phyloP scores from a whole-genome alignment of 2,113 vertebrate genomes.

The Acrocephalus kingi region DNA sequence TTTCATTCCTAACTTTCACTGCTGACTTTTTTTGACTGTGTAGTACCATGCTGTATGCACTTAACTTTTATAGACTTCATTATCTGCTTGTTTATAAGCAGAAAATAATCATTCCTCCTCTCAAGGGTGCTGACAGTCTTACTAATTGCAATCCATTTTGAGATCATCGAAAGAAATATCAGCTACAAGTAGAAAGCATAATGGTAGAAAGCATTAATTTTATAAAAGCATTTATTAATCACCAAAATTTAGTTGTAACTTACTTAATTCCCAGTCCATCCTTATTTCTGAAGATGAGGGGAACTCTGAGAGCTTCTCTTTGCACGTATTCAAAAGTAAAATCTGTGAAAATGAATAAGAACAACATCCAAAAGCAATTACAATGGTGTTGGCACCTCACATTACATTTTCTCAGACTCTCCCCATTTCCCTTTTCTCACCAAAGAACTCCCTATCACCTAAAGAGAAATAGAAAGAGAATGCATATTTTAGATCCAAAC shows the following conservation, averaged over 20 bases:
- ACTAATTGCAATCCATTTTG: neutral
- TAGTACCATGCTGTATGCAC: neutral
- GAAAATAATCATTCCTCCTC: constrained; percentile 22
- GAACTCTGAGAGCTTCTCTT: constrained; percentile 89
- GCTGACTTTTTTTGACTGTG: neutral
- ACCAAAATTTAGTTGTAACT: constrained; percentile 61
- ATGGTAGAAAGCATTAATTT: constrained; percentile 3
- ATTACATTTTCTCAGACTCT: neutral
- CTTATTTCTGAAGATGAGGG: constrained; percentile 92
- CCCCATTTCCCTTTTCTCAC: neutral
- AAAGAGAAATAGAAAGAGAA: constrained; percentile 30
- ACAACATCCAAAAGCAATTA: constrained; percentile 1
- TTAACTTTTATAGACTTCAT: constrained; percentile 21
- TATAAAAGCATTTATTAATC: constrained; percentile 43
- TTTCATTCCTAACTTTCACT: neutral
- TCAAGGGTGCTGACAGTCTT: neutral
- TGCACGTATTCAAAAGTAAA: constrained; percentile 98
- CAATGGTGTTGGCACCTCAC: neutral
- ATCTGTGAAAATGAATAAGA: constrained; percentile 79
- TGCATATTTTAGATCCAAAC: constrained; percentile 47
- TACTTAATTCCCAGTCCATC: constrained; percentile 96
- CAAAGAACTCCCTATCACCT: constrained; percentile 9
- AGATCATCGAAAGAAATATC: constrained; percentile 32
- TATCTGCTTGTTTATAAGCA: constrained; percentile 16
- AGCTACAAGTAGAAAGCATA: neutral